Base-by-base conservation (phyloP, 92 coral and sea anemone genomes). In the Chrysogorgia sp. region DNA sequence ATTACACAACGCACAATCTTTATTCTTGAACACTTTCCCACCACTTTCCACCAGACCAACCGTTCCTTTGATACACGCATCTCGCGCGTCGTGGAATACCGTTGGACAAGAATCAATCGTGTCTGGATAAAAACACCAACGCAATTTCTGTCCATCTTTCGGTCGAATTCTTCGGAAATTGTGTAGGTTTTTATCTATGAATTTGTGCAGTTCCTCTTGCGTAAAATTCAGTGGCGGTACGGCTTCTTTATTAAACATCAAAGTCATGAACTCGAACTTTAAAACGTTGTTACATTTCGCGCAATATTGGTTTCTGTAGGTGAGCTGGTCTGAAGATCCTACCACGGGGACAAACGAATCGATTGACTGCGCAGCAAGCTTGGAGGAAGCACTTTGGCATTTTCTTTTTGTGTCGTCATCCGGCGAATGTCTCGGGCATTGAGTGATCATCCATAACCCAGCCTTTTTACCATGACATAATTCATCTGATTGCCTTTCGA, bases 391-490 rank as follows among this genome's bases (percentile, higher is more conserved):
- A 17, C 28, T 24, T 50, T 72, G 79, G 37, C 79, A 72, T 26
- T 72, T 53, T 55, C 28, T 34, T 43, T 37, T 72, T 19, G 35
- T 40, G 14, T 32, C 50, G 25, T 72, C 65, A 72, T 72, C 34
- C 37, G 30, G 50, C 79, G 64, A 72, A 10, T 37, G 22, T 17
- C n/a, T 24, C 9, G 79, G 79, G 26, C 79, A 72, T 21, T 17
- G 65, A 49, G 79, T 48, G 30, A 72, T 55, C 65, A 72, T 72
- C 79, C 79, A 72, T 31, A 25, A 5, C 28, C 61, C 77, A 22
- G 6, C 6, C 14, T 12, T 6, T 6, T 2, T 47, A 7, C 2
- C 53, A 6, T n/a, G n/a, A 6, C 53, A n/a, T n/a, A n/a, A n/a
- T n/a, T n/a, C n/a, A n/a, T n/a, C 53, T 7, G 7, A 12, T 2